Base-by-base conservation (phyloP, 2,888 invertebrate genomes). In the Cryptophagus acutangulus region DNA sequence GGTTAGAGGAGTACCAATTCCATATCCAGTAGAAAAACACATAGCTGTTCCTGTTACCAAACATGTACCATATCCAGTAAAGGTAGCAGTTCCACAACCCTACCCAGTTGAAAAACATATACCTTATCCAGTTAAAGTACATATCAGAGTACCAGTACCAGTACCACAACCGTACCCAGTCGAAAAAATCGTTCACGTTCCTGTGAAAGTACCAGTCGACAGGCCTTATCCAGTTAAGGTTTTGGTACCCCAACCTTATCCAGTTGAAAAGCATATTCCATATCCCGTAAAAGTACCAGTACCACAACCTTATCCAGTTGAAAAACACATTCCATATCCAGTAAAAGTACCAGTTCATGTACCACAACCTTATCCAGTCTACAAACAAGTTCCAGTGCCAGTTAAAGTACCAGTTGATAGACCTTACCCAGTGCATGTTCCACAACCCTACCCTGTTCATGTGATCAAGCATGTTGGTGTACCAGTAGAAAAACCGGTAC, bases 161-260 rank as follows among this genome's bases (percentile, higher is more conserved):
- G 79, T 86, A 45, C 82, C 82, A 24, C 79, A 79, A 52, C 82
- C 82, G 49, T 87, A 86, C 70, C 85, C 86, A 28, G 87, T 87
- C 26, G 85, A 85, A 69, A 87, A 82, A 73, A 78, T 78, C 62
- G 81, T 87, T 36, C 83, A 81, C 46, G 79, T 80, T 59, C 84
- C 84, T 51, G 72, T 73, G 10, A 74, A 75, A 48, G 82, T 84
- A 38, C 82, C 79, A 57, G 84, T 85, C 51, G 84, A 84, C 67
- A 79, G 82, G 66, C 86, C 86, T 43, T 81, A 81, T 67, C 84
- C 86, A 61, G 85, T 86, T 57, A 85, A 86, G 71, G 85, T 87
- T 38, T 72, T 76, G 40, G 85, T 86, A 40, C 84, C 85, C 43
- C 84, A 84, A 58, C 86, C 87, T 53, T 86, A 86, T 71, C 85